Conservation (phyloP, 2,113 vertebrate genomes). For the Platycercus adscitus region DNA sequence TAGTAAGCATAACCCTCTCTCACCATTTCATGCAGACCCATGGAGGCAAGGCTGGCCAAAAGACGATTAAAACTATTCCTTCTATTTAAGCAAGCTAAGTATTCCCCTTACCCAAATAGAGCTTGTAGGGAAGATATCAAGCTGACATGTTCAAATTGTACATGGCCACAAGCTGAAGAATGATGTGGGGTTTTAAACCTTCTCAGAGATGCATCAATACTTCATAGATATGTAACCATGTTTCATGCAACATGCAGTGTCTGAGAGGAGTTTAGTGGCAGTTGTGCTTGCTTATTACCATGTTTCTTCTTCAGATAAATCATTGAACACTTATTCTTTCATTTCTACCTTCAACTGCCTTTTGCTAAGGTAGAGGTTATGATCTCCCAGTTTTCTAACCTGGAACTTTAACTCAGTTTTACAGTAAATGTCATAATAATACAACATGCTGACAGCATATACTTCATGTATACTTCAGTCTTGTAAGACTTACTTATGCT, state of each 20-base stretch:
- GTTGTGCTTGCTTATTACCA: not conserved
- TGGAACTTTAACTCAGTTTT: not conserved
- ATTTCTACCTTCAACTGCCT: not conserved
- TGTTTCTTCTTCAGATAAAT: not conserved
- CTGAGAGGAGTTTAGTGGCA: not conserved
- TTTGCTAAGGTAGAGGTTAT: not conserved
- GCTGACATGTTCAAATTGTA: not conserved
- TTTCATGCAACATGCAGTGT: not conserved
- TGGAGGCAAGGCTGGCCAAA: not conserved
- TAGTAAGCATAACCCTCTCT: not conserved
- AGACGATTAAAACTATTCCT: not conserved
- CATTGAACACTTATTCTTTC: not conserved
- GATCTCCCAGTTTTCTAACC: not conserved
- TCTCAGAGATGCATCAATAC: not conserved
- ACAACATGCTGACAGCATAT: not conserved
- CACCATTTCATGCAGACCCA: accelerated
- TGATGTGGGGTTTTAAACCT: not conserved
- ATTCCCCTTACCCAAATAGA: not conserved
- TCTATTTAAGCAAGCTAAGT: not conserved
- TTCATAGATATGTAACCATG: not conserved
- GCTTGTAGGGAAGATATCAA: not conserved
- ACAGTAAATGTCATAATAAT: not conserved
- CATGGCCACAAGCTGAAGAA: not conserved
- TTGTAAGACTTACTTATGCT: not conserved
- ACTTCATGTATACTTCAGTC: not conserved